phyloP scores from a whole-genome alignment of 2,113 vertebrate genomes.

The Nestor notabilis region DNA sequence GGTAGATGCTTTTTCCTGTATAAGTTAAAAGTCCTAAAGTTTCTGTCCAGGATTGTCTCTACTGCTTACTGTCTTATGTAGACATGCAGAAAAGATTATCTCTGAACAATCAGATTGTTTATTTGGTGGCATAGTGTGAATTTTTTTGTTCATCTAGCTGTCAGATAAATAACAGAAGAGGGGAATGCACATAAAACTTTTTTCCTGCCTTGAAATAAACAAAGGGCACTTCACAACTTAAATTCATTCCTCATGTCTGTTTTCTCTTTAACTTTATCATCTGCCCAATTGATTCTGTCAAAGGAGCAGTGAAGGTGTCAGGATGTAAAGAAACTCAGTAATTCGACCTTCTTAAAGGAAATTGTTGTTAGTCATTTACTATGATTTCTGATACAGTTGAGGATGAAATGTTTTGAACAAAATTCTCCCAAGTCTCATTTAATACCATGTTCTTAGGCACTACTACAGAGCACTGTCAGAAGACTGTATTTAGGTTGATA shows the following conservation, averaged over 20 bases:
- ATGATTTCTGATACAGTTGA: background rate
- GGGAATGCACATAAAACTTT: background rate
- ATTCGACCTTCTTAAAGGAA: background rate
- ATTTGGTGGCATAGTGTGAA: background rate
- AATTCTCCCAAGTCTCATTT: background rate
- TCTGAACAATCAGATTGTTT: background rate
- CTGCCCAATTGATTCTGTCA: background rate
- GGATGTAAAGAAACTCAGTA: background rate
- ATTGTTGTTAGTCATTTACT: background rate
- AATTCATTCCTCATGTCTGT: background rate
- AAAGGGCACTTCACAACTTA: background rate
- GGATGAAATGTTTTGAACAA: background rate
- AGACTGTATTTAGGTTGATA: conserved; percentile 36
- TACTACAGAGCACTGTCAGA: conserved; percentile 26
- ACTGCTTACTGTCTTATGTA: background rate
- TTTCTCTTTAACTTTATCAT: background rate
- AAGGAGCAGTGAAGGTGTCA: background rate
- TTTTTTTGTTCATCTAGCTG: background rate
- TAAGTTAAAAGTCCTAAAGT: background rate
- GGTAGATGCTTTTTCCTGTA: background rate
- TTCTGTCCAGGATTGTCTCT: background rate
- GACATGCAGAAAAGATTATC: background rate
- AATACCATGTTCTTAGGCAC: background rate
- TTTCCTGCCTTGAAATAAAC: background rate
- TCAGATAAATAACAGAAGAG: background rate